Conservation (phyloP, 1,140 invertebrate genomes). For the Penaeus vannamei region DNA sequence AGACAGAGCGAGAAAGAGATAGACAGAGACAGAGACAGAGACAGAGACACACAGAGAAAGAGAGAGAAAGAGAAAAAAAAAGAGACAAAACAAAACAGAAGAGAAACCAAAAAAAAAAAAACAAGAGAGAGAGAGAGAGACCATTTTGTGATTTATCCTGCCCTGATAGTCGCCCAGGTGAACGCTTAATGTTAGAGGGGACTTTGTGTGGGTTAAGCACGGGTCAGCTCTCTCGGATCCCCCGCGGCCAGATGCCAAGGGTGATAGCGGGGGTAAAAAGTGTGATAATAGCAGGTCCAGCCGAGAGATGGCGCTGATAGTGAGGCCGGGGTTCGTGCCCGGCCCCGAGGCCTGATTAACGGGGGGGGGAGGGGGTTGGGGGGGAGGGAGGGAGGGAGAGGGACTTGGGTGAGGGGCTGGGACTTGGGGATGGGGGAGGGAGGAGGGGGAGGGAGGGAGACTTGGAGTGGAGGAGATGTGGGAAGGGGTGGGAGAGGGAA, state of each 20-base stretch:
- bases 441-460: not conserved
- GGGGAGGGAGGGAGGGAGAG: not conserved
- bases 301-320: constrained; percentile 49
- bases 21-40: too few relatives aligned
- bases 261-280: constrained; percentile 54
- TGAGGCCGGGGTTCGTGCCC: constrained; percentile 10
- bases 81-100: too few relatives aligned
- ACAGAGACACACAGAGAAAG: too few relatives aligned
- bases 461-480: not conserved
- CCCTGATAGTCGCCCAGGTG: not conserved
- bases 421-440: not conserved
- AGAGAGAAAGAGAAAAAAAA: too few relatives aligned
- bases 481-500: not conserved
- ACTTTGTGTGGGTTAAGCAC: not conserved
- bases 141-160: too few relatives aligned
- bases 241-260: constrained; percentile 39
- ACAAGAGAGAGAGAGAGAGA: too few relatives aligned
- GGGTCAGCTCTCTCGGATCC: constrained; percentile 7
- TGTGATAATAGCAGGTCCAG: constrained; percentile 48
- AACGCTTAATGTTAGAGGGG: not conserved
- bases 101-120: too few relatives aligned
- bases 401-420: not conserved
- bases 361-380: not conserved
- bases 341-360: constrained; percentile 35
- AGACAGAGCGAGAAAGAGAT: too few relatives aligned